Conservation (phyloP, 1,140 invertebrate genomes). For the Diorhabda sublineata region DNA sequence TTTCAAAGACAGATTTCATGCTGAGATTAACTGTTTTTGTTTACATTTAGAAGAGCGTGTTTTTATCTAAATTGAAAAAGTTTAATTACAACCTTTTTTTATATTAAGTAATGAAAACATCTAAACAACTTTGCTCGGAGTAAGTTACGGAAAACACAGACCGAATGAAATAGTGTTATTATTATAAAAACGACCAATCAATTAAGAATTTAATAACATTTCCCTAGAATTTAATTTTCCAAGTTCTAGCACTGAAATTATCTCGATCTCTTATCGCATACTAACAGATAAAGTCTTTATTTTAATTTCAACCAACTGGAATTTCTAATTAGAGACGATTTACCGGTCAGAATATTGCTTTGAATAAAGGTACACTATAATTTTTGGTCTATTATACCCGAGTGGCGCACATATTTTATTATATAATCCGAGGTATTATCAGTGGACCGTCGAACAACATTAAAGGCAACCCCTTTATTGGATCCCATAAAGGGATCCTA, state of each 20-base stretch:
- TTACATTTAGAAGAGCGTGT: no score
- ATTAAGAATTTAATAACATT: neutral
- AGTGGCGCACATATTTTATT: conserved; percentile 30
- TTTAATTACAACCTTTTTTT: no score
- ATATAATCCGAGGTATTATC: conserved; percentile 31
- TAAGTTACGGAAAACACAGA: no score
- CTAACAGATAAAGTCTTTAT: conserved; percentile 1
- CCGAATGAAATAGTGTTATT: no score
- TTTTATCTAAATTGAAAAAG: no score
- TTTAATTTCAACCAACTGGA: neutral
- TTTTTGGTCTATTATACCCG: conserved; percentile 29
- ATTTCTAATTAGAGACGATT: conserved; percentile 1
- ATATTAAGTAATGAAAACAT: no score
- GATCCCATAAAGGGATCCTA: conserved; percentile 29
- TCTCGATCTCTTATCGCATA: conserved; percentile 1
- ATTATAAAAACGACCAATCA: no score
- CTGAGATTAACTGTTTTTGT: no score
- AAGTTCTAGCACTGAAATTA: neutral
- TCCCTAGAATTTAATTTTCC: neutral
- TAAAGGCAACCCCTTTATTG: conserved; percentile 32
- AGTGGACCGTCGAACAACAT: conserved; percentile 25
- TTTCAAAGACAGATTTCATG: no score
- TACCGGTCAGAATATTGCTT: conserved; percentile 5
- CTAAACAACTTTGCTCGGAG: no score
- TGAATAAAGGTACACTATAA: conserved; percentile 18